These are phyloP conservation scores for Sylvia atricapilla DNA, from an alignment of 2,113 vertebrate genomes.

Conservation along the genomic window DNA sequence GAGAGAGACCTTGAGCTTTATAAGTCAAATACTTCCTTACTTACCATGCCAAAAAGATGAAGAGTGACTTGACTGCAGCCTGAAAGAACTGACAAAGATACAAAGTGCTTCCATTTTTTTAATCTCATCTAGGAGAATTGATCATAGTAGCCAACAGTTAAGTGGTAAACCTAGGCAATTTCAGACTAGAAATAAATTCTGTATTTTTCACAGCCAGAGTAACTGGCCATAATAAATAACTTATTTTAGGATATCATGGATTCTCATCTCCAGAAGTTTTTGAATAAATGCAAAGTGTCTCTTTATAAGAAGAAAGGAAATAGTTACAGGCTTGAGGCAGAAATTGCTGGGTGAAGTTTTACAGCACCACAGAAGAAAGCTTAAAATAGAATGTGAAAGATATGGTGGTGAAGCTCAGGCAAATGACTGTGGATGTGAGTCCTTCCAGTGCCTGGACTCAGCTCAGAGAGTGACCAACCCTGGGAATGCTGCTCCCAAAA, in stretches of 20 bases:
- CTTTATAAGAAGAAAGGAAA: not conserved
- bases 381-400: not conserved
- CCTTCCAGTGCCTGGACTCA: not conserved
- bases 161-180: not conserved
- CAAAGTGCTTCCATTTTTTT: not conserved
- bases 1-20: not conserved
- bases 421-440: not conserved
- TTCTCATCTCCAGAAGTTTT: not conserved
- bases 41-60: not conserved
- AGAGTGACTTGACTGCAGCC: not conserved
- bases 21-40: not conserved
- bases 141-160: not conserved
- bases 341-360: not conserved
- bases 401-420: not conserved
- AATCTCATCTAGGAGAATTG: not conserved
- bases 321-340: not conserved
- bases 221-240: not conserved
- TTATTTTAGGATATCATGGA: not conserved
- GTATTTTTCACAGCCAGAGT: not conserved
- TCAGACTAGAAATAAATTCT: not conserved
- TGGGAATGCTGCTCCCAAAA: accelerated
- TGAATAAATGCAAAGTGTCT: not conserved
- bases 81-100: not conserved
- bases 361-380: not conserved
- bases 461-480: accelerated